phyloP scores from a whole-genome alignment of 2,888 invertebrate genomes.

The Thysanoteuthis rhombus region DNA sequence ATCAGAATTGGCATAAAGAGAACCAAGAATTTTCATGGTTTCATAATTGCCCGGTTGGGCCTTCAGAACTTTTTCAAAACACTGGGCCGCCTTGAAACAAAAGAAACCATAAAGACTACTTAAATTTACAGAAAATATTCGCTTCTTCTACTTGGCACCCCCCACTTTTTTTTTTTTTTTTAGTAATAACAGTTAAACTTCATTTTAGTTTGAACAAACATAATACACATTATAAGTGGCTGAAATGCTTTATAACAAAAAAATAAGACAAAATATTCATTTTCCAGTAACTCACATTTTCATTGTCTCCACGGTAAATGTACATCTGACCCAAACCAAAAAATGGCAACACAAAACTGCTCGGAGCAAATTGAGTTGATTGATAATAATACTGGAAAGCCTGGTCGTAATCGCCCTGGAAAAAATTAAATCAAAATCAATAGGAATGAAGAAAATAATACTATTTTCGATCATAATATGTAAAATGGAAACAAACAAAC shows the following conservation, averaged over 20 bases:
- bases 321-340: constrained; percentile 99
- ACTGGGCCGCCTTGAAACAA: constrained; percentile 84
- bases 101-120: background rate
- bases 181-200: no score
- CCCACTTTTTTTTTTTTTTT: no score
- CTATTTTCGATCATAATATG: background rate
- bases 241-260: background rate
- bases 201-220: no score
- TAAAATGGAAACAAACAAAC: background rate
- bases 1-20: constrained; percentile 86
- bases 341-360: constrained; percentile 94
- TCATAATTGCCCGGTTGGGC: constrained; percentile 98
- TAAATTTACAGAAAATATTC: no score
- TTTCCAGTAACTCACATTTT: constrained; percentile 73
- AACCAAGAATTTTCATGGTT: constrained; percentile 98
- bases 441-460: background rate
- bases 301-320: constrained; percentile 93
- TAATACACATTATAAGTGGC: no score
- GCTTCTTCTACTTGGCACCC: no score
- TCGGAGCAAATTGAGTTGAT: constrained; percentile 91
- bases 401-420: constrained; percentile 75
- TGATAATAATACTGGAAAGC: constrained; percentile 99
- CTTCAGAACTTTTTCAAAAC: constrained; percentile 98
- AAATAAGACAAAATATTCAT: background rate
- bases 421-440: background rate